Evolutionary conservation across 2,797 vertebrate species (phyloP).

Genomic region (Vultur gryphus): DNA sequence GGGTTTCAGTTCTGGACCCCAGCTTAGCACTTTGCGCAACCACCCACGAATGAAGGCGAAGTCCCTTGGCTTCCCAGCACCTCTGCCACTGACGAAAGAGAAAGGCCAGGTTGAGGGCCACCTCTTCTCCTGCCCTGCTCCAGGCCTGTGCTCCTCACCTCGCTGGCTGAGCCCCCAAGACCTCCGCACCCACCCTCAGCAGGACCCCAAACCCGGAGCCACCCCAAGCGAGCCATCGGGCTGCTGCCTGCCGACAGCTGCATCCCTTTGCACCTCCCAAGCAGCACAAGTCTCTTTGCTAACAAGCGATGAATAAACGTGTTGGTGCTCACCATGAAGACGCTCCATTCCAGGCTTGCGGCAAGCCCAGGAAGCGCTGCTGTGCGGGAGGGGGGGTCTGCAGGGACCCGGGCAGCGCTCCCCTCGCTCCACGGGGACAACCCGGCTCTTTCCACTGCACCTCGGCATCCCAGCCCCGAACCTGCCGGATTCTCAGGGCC

Average conservation of each 20-base stretch:
- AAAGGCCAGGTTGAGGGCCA: neutral
- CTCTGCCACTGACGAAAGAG: rapidly evolving
- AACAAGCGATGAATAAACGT: rapidly evolving
- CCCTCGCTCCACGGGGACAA: neutral
- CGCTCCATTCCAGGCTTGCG: neutral
- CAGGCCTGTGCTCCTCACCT: neutral
- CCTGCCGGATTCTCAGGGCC: neutral
- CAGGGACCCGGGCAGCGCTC: rapidly evolving
- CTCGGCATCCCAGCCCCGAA: neutral
- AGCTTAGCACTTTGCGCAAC: neutral
- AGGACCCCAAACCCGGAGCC: neutral
- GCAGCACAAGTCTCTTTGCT: neutral
- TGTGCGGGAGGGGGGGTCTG: rapidly evolving
- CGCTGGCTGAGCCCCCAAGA: neutral
- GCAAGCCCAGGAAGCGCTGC: neutral
- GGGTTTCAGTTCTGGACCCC: neutral
- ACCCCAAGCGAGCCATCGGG: rapidly evolving
- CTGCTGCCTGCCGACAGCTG: rapidly evolving
- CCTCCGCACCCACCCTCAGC: neutral
- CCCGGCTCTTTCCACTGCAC: neutral
- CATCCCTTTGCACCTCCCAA: neutral
- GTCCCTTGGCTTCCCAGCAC: neutral
- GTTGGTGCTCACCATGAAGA: neutral
- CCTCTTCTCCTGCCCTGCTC: neutral
- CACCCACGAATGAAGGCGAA: rapidly evolving